These are phyloP conservation scores for Nannobrachium achirus DNA, from an alignment of 2,113 vertebrate genomes.

Conservation along the genomic window DNA sequence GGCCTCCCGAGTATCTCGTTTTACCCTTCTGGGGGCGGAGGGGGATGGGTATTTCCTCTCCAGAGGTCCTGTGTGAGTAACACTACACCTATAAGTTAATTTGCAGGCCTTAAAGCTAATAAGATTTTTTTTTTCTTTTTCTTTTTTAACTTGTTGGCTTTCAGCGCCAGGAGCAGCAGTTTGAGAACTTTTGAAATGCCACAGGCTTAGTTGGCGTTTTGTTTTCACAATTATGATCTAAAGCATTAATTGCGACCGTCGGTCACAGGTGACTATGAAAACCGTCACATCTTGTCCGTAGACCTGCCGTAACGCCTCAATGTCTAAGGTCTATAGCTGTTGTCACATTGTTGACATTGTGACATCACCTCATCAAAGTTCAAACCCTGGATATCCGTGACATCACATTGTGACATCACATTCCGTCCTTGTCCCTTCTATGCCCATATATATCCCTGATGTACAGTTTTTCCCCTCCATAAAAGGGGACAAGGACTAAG, in stretches of 20 bases:
- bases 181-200: slow-evolving; percentile 1
- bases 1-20: slow-evolving; percentile 61
- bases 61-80: slow-evolving; percentile 53
- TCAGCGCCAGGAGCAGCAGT: slow-evolving; percentile 20
- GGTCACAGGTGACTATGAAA: no score
- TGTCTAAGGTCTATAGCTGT: no score
- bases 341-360: no score
- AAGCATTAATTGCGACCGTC: slow-evolving; percentile 25
- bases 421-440: no score
- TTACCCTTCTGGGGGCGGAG: slow-evolving; percentile 57
- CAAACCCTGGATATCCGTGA: no score
- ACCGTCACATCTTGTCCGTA: no score
- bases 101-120: slow-evolving; percentile 60
- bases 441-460: no score
- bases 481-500: no score
- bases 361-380: no score
- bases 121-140: slow-evolving; percentile 39
- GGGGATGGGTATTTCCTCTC: slow-evolving; percentile 59
- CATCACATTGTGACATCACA: no score
- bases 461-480: no score
- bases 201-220: slow-evolving; percentile 25
- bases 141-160: slow-evolving; percentile 45
- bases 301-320: no score
- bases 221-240: slow-evolving; percentile 50
- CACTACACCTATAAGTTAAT: slow-evolving; percentile 66